Evolutionary conservation across 2,113 vertebrate species (phyloP).

Genomic region (Poeciliopsis occidentalis): DNA sequence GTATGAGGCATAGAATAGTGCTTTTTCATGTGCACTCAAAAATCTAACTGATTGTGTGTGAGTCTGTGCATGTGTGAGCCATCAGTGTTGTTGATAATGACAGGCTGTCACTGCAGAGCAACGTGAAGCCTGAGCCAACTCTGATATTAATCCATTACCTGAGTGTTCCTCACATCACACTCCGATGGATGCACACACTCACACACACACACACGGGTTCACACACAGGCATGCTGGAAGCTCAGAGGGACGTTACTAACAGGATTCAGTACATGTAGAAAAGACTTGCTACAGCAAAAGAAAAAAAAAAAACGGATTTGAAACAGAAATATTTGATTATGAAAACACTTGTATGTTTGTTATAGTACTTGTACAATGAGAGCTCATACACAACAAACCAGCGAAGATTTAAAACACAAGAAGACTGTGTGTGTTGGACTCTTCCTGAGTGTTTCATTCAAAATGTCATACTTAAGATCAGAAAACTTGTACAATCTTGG

Average conservation of each 20-base stretch:
- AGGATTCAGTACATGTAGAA: conserved; percentile 27
- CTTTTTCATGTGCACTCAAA: conserved; percentile 6
- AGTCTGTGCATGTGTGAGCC: conserved; percentile 30
- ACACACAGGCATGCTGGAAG: no score
- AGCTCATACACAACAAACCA: not conserved
- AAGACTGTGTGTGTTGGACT: no score
- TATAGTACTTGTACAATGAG: not conserved
- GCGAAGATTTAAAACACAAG: no score
- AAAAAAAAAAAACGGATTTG: not conserved
- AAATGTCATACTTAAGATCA: not conserved
- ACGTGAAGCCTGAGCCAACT: conserved; percentile 63
- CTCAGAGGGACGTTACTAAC: no score
- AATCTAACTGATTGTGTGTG: conserved; percentile 13
- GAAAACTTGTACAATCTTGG: not conserved
- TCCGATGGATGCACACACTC: no score
- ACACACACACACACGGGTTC: no score
- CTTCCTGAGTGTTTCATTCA: not conserved
- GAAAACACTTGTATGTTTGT: no score
- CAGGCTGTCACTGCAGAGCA: conserved; percentile 73
- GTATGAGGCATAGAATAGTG: conserved; percentile 12
- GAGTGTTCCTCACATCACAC: conserved; percentile 65
- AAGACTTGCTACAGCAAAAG: conserved; percentile 25
- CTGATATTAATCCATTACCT: conserved; percentile 84
- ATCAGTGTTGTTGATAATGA: conserved; percentile 76
- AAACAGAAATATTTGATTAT: no score